Evolutionary conservation across 2,888 invertebrate genomes (phyloP).

Genomic region (Acleris holmiana): DNA sequence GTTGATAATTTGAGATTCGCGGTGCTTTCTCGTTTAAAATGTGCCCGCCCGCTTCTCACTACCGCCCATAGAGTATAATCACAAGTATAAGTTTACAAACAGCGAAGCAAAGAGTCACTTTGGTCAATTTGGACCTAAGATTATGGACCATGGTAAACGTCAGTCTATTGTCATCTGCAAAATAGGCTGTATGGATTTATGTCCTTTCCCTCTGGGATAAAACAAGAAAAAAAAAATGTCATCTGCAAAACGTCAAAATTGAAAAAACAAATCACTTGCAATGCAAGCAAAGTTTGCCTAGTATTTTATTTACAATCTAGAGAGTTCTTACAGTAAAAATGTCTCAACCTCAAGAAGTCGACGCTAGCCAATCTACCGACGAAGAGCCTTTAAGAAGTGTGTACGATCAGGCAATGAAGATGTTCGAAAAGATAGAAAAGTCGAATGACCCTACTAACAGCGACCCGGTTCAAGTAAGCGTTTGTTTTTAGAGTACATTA

Average conservation of each 20-base stretch:
- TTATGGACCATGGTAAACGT: background rate
- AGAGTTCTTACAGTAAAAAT: slow-evolving; percentile 43
- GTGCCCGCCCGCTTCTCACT: too few relatives aligned
- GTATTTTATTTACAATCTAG: slow-evolving; percentile 17
- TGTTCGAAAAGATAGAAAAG: slow-evolving; percentile 87
- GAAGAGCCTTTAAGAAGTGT: slow-evolving; percentile 71
- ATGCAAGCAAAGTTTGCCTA: background rate
- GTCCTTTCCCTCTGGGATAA: too few relatives aligned
- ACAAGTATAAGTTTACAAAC: too few relatives aligned
- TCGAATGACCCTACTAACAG: slow-evolving; percentile 89
- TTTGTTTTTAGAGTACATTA: slow-evolving; percentile 24
- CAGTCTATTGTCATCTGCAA: too few relatives aligned
- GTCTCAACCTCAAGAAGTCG: slow-evolving; percentile 45
- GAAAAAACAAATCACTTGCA: slow-evolving; percentile 1
- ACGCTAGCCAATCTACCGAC: slow-evolving; percentile 59
- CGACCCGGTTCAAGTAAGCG: slow-evolving; percentile 86
- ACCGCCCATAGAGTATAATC: too few relatives aligned
- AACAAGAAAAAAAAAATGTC: too few relatives aligned
- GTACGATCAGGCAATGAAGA: slow-evolving; percentile 88
- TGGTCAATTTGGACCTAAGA: background rate
- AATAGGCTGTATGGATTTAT: too few relatives aligned
- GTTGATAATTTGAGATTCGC: too few relatives aligned
- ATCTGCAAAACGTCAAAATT: background rate
- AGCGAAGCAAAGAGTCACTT: too few relatives aligned
- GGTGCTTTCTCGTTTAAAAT: too few relatives aligned